phyloP scores from a whole-genome alignment of 2,113 vertebrate genomes.

The Gymnogyps californianus region DNA sequence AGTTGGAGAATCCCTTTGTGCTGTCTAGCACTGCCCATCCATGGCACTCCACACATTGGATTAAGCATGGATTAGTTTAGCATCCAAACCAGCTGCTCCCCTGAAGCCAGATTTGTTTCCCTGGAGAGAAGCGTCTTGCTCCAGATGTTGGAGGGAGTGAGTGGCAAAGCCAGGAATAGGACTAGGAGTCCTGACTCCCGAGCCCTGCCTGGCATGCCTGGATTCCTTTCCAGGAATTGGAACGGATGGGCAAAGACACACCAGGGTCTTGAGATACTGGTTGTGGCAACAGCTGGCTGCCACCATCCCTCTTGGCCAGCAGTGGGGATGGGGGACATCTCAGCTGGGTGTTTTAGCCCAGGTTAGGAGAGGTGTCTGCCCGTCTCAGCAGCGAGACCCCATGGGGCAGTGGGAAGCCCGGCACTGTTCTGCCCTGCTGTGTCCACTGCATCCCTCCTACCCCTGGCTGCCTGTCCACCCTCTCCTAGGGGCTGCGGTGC shows the following conservation, averaged over 20 bases:
- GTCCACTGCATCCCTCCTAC: background rate
- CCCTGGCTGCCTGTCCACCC: background rate
- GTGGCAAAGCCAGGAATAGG: background rate
- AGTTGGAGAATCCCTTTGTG: slow-evolving; percentile 28
- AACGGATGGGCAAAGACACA: background rate
- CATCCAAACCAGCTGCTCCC: slow-evolving; percentile 20
- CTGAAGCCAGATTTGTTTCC: slow-evolving; percentile 11
- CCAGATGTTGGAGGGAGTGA: background rate
- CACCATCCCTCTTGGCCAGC: background rate
- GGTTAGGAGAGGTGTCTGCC: background rate
- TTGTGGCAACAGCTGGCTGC: background rate
- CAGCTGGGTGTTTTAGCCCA: background rate
- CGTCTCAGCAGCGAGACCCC: background rate
- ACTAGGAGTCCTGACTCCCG: background rate
- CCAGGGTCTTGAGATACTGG: background rate
- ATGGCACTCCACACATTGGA: background rate
- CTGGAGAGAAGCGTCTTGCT: background rate
- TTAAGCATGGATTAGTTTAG: slow-evolving; percentile 27
- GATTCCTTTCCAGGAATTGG: background rate
- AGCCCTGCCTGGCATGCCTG: background rate
- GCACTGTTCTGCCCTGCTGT: background rate
- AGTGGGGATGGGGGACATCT: background rate
- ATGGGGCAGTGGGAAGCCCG: background rate
- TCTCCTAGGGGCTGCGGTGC: background rate
- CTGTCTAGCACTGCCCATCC: background rate